A percentile compares a stretch with the other conserved stretches of the same genome.
Evolutionary conservation across 2,113 vertebrate genomes (phyloP).

Genomic region (Chloropsis cyanopogon): DNA sequence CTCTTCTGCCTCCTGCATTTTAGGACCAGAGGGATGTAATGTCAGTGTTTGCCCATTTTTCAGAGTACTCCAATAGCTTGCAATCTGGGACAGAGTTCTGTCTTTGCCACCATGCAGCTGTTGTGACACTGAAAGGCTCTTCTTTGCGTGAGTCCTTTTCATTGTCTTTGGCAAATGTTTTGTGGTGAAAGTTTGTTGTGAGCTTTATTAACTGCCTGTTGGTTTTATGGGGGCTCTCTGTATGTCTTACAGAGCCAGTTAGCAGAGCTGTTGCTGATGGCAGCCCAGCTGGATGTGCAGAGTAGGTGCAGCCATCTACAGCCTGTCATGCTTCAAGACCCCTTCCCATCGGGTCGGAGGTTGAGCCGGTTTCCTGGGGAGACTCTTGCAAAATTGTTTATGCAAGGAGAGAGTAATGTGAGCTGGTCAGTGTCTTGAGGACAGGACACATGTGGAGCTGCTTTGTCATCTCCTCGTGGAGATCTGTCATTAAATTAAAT

Average conservation of each 20-base stretch:
- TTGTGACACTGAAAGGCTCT: not conserved
- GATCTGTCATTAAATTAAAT: not conserved
- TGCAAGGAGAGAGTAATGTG: not conserved
- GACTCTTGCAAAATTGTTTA: not conserved
- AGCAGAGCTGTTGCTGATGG: not conserved
- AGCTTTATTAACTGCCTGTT: conserved; percentile 10
- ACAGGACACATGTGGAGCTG: not conserved
- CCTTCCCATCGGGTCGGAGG: not conserved
- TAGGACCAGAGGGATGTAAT: not conserved
- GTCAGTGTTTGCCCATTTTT: not conserved
- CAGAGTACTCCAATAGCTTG: not conserved
- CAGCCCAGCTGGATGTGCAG: not conserved
- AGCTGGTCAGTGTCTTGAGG: not conserved
- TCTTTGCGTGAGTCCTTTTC: not conserved
- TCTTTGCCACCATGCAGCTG: conserved; percentile 5
- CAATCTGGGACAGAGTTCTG: not conserved
- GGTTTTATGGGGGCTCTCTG: not conserved
- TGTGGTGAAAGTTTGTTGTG: not conserved
- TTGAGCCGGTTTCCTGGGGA: not conserved
- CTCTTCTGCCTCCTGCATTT: not conserved
- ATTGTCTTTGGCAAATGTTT: conserved; percentile 34
- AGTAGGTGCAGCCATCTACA: not conserved
- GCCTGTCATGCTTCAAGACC: not conserved
- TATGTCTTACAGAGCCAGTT: not conserved
- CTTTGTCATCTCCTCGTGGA: not conserved